These are phyloP conservation scores for Microchrysa polita DNA, from an alignment of 2,888 invertebrate species.

Conservation along the genomic window DNA sequence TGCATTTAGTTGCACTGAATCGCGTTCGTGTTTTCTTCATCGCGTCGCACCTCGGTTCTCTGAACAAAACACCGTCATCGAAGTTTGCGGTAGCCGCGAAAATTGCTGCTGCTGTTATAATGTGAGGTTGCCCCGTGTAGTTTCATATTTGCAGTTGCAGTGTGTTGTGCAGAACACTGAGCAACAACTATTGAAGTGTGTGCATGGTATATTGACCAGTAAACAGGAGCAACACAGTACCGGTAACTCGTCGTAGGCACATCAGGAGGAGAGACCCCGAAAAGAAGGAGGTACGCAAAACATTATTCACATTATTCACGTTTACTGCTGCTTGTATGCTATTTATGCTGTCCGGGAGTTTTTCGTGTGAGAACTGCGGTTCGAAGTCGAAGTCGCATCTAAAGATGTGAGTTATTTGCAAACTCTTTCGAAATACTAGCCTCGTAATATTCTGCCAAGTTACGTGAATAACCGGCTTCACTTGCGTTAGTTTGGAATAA, in stretches of 20 bases:
- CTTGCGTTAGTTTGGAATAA: too few relatives aligned
- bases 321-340: slow-evolving; percentile 29
- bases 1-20: background rate
- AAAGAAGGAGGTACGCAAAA: slow-evolving; percentile 39
- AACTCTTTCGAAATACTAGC: slow-evolving; percentile 28
- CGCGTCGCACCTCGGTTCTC: background rate
- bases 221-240: slow-evolving; percentile 1
- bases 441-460: background rate
- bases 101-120: too few relatives aligned
- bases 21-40: slow-evolving; percentile 23
- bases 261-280: slow-evolving; percentile 6
- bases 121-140: too few relatives aligned
- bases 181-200: background rate
- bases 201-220: background rate
- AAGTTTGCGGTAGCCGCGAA: background rate
- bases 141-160: slow-evolving; percentile 25
- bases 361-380: slow-evolving; percentile 41
- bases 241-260: slow-evolving; percentile 26
- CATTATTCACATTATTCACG: slow-evolving; percentile 42
- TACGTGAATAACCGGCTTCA: background rate
- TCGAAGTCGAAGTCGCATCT: slow-evolving; percentile 38
- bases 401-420: slow-evolving; percentile 44
- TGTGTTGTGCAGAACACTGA: slow-evolving; percentile 7
- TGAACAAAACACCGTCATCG: background rate
- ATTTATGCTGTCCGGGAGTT: slow-evolving; percentile 29